A percentile compares a stretch with the other conserved stretches of the same genome.
Evolutionary conservation across 2,113 vertebrate genomes (phyloP).

Genomic region (Monarcha castaneiventris): DNA sequence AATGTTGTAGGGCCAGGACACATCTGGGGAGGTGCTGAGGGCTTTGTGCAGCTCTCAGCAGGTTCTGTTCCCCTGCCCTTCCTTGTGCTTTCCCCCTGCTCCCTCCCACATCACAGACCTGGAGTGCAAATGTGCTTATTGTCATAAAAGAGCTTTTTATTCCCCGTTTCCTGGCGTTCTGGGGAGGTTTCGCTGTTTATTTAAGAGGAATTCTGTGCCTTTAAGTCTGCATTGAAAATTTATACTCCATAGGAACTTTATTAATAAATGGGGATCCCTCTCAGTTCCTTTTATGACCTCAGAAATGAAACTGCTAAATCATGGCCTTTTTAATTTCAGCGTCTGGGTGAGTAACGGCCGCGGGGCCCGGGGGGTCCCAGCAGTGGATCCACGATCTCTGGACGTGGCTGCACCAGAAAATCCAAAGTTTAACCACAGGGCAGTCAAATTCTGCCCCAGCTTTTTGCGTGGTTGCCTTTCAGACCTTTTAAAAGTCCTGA

Average conservation of each 20-base stretch:
- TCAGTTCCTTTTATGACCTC: not conserved
- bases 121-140: constrained; percentile 26
- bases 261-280: constrained; percentile 27
- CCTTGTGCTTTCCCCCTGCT: not conserved
- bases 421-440: not conserved
- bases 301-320: constrained; percentile 48
- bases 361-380: not conserved
- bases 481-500: not conserved
- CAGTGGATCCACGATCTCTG: not conserved
- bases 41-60: not conserved
- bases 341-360: not conserved
- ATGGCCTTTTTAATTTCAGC: not conserved
- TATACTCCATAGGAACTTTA: not conserved
- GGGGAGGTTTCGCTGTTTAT: not conserved
- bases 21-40: not conserved
- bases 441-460: not conserved
- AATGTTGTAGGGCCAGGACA: not conserved
- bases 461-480: not conserved
- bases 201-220: constrained; percentile 23
- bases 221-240: not conserved
- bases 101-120: not conserved
- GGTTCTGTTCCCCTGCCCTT: not conserved
- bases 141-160: not conserved
- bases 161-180: not conserved
- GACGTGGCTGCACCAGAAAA: not conserved